Base-by-base conservation (phyloP, 1,140 invertebrate species). In the Diploscapter pachys region DNA sequence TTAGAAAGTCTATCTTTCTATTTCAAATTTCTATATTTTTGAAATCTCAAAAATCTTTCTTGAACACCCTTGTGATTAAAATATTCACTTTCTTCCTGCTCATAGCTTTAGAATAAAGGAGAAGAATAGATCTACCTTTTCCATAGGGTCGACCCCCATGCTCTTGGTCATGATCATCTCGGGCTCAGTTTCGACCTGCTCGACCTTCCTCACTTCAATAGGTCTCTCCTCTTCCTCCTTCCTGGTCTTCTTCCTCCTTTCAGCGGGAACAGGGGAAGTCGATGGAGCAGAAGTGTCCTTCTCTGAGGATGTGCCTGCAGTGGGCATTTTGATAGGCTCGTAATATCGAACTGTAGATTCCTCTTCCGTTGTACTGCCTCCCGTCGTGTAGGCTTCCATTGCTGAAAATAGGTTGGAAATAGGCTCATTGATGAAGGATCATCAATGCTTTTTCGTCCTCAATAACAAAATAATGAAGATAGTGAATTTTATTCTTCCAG, bases 371-470 rank as follows among this genome's bases (percentile, higher is more conserved):
- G 72, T 73, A 50, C 11, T 81, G 13, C 53, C 74, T 48, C 83
- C 76, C 9, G 82, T 82, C 57, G 75, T 80, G 31, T 80, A 68
- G 13, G 82, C 81, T 57, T 81, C 81, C 81, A 81, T 83, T 48
- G 80, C 82, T 67, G 83, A 57, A 13, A 78, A 67, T 0, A 50
- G 53, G 48, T 64, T 48, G 65, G 11, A 6, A 9, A 52, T 52
- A 8, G 2, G 48, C 66, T 68, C 8, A 50, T 65, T 8, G 63
- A 8, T 2, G 31, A 31, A 31, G 31, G 31, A 31, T 31, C 31
- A 31, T 31, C 31, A 31, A 31, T 31, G 31, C 31, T 31, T 31
- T 31, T 31, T 31, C 31, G 31, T 31, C 31, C 31, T 31, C 31
- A 31, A 31, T 31, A 31, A 31, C 31, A 31, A 31, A 31, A 31